Base-by-base conservation (phyloP, 2,113 vertebrate genomes). In the Sisor rabdophorus region DNA sequence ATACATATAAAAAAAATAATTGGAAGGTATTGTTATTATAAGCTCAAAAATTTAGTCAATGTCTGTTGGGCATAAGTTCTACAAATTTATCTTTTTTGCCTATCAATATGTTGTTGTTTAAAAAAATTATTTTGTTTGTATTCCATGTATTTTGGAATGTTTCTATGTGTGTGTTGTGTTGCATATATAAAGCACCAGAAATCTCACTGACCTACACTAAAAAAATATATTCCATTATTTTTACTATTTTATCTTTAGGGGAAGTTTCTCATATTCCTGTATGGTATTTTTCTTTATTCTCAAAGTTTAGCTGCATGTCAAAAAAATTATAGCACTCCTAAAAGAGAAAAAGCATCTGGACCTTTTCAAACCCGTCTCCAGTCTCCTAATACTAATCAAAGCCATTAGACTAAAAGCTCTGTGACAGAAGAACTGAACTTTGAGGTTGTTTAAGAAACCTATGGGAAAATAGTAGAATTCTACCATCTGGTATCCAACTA, bases 321-420 rank as follows among this genome's bases (percentile, higher is more conserved):
- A 72, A 71, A 52, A 60, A 54, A 61, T 19, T 78, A 64, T 60
- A 78, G 79, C 56, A 60, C 48, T 58, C 52, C 71, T 63, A 50
- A 60, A 48, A 67, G 71, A 44, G 26, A 54, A 72, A 56, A 77
- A 40, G 54, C 82, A 81, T 77, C 76, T 84, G 79, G 78, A 79
- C 72, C 70, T 78, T 83, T 78, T 80, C 84, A 83, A 78, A 52
- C n/a, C 47, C 77, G 81, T 67, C 71, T 79, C 16, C 15, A 77
- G 55, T 48, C 32, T 75, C 30, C 75, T 74, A 65, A 77, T 72
- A 77, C 77, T 84, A 80, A 81, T 84, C 75, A 82, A 75, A 85
- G 80, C 77, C 75, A 78, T 79, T 76, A 79, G 58, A 76, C 78
- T 78, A 81, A 84, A 83, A 78, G 71, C 61, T 71, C 61, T 71